Evolutionary conservation across 2,888 invertebrate genomes (phyloP).

Genomic region (Chromoteleia sp.): DNA sequence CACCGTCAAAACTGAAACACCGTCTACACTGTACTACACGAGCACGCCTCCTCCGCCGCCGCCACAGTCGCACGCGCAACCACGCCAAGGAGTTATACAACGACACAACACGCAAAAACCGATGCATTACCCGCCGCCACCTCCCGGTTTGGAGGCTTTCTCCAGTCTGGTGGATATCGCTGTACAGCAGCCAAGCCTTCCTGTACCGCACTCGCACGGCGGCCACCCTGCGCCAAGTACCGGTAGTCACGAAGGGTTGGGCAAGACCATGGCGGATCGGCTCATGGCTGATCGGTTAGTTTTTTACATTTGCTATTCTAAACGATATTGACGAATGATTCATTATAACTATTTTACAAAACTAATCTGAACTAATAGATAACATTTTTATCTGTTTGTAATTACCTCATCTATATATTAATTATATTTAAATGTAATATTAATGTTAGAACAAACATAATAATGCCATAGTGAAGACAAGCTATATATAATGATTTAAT

Average conservation of each 20-base stretch:
- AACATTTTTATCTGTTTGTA: no score
- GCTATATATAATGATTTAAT: no score
- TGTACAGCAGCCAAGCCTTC: constrained; percentile 94
- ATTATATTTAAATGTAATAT: no score
- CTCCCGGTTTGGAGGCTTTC: constrained; percentile 92
- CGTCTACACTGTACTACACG: constrained; percentile 80
- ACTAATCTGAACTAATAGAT: no score
- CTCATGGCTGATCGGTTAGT: constrained; percentile 79
- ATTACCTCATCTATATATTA: no score
- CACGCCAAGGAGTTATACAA: constrained; percentile 91
- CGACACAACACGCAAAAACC: constrained; percentile 88
- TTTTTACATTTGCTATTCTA: no score
- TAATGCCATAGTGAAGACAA: no score
- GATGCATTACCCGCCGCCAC: constrained; percentile 86
- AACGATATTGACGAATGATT: no score
- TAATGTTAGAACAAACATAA: no score
- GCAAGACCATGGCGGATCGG: constrained; percentile 85
- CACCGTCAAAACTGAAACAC: constrained; percentile 77
- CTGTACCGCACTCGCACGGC: constrained; percentile 88
- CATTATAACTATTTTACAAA: no score
- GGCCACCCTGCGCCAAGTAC: constrained; percentile 76
- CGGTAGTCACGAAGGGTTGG: constrained; percentile 86
- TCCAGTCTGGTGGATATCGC: constrained; percentile 95
- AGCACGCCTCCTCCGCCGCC: constrained; percentile 85
- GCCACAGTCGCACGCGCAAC: constrained; percentile 84